phyloP scores from a whole-genome alignment of 1,140 invertebrate species.

The Muscidifurax raptorellus region DNA sequence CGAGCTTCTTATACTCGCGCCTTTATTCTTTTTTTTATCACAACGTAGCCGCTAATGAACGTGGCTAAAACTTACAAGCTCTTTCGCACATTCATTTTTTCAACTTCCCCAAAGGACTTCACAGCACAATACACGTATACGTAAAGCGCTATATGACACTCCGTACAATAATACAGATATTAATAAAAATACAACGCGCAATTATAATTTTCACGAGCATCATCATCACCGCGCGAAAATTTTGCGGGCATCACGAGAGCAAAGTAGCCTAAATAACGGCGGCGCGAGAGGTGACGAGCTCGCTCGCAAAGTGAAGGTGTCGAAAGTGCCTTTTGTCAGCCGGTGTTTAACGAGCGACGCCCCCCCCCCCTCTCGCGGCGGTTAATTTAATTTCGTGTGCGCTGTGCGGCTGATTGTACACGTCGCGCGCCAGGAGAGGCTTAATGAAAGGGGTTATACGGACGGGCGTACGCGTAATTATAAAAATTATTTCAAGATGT shows the following conservation, averaged over 20 bases:
- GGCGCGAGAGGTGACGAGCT: too few species aligned
- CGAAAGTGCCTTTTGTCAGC: constrained; percentile 31
- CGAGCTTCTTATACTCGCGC: not conserved
- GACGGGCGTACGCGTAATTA: not conserved
- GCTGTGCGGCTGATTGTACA: not conserved
- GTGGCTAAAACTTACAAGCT: not conserved
- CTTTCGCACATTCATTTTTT: too few species aligned
- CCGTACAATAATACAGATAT: too few species aligned
- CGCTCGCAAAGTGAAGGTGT: constrained; percentile 14
- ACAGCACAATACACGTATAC: too few species aligned
- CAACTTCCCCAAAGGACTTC: too few species aligned
- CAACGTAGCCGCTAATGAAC: not conserved
- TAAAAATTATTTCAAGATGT: constrained; percentile 33
- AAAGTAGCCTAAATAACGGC: not conserved
- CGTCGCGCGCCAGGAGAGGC: not conserved
- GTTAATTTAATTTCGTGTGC: constrained; percentile 38
- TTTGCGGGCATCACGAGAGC: not conserved
- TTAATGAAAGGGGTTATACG: not conserved
- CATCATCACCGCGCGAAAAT: not conserved
- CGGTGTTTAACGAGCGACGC: constrained; percentile 29
- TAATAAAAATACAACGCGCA: too few species aligned
- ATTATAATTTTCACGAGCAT: not conserved
- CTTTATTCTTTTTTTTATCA: not conserved
- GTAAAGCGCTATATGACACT: too few species aligned
- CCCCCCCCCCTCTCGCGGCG: not conserved